These are phyloP conservation scores for Apteryx mantelli DNA, from an alignment of 2,113 vertebrate species.

Conservation along the genomic window DNA sequence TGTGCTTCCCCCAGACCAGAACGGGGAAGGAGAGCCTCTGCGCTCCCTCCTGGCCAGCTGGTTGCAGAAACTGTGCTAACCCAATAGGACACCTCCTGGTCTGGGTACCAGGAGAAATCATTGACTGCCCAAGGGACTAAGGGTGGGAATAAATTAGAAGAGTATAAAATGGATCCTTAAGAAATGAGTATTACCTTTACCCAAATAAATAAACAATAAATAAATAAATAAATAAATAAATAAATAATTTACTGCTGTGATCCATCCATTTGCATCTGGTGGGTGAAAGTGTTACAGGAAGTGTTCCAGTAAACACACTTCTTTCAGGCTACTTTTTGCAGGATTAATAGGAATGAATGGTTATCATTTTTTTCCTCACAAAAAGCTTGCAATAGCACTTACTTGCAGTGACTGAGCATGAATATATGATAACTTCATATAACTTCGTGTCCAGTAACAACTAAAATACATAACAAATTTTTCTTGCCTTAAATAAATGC, in stretches of 20 bases:
- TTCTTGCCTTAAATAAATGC: neutral
- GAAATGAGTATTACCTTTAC: neutral
- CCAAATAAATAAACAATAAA: neutral
- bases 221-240: neutral
- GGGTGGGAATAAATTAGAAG: neutral
- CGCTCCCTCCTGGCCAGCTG: neutral
- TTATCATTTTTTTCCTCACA: neutral
- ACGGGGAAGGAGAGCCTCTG: neutral
- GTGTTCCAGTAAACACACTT: neutral
- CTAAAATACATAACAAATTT: neutral
- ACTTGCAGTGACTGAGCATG: neutral
- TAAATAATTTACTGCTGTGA: neutral
- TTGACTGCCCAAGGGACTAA: accelerated
- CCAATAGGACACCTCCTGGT: neutral
- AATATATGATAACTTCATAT: neutral
- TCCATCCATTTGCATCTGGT: neutral
- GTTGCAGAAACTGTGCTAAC: neutral
- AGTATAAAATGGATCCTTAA: neutral
- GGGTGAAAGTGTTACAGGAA: neutral
- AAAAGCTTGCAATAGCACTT: neutral
- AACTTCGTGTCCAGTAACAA: neutral
- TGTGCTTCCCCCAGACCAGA: neutral
- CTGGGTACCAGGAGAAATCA: neutral
- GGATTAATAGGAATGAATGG: neutral
- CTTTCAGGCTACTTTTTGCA: neutral